Conservation (phyloP, 2,888 invertebrate genomes). For the Parthenolecanium corni region DNA sequence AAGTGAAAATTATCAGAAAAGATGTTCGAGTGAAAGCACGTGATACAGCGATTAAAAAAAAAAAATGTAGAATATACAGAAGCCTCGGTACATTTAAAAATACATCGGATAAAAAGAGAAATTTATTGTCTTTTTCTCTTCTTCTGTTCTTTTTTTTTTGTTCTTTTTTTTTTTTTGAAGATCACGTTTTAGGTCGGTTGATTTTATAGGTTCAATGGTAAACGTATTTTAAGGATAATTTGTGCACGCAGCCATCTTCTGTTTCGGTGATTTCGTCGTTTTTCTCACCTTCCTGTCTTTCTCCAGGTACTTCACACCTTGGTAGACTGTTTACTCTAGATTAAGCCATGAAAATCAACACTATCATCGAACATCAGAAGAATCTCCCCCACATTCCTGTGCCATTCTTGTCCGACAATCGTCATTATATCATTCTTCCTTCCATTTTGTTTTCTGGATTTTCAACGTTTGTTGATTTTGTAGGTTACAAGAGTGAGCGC, state of each 20-base stretch:
- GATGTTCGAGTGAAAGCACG: constrained; percentile 12
- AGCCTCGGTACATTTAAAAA: background rate
- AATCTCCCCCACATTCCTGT: no score
- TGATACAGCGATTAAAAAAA: constrained; percentile 8
- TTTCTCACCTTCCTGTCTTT: no score
- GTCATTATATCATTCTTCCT: no score
- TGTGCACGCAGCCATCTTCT: background rate
- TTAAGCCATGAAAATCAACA: no score
- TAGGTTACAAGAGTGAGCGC: no score
- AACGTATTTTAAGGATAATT: background rate
- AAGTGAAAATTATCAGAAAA: constrained; percentile 2
- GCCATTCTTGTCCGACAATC: no score
- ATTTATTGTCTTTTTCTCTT: background rate
- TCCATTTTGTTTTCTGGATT: no score
- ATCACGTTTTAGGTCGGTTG: constrained; percentile 6
- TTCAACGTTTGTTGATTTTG: no score
- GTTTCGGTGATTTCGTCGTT: background rate
- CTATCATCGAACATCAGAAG: no score
- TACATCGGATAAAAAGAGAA: constrained; percentile 3
- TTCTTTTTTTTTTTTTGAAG: background rate
- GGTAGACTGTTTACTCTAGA: no score
- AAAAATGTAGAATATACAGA: background rate
- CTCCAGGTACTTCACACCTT: no score
- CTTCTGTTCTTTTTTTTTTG: background rate
- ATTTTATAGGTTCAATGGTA: background rate